Percentiles rank a stretch among this genome's conserved stretches.
These are phyloP conservation scores for Eupithecia vulgata DNA, from an alignment of 2,888 invertebrate genomes.

Conservation along the genomic window DNA sequence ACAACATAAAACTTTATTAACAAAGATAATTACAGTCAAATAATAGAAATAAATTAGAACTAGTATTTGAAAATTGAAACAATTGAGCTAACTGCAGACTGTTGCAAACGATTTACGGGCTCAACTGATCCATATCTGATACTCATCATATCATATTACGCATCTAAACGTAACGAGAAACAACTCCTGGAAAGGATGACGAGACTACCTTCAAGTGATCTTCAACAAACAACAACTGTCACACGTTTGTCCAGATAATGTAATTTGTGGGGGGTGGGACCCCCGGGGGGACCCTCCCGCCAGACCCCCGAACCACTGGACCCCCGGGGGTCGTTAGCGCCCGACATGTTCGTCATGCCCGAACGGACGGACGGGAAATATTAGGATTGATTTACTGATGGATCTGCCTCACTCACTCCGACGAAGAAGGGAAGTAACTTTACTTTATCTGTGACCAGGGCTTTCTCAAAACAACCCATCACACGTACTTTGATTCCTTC, in stretches of 20 bases:
- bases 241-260: conserved; percentile 25
- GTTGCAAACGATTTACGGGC: no score
- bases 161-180: not conserved
- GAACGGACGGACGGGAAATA: conserved; percentile 19
- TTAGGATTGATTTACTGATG: conserved; percentile 32
- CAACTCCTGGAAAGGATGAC: not conserved
- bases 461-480: not conserved
- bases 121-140: no score
- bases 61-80: no score
- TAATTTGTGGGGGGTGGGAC: conserved; percentile 40
- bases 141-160: not conserved
- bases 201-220: not conserved
- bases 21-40: no score
- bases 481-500: no score
- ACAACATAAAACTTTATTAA: no score
- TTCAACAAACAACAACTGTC: conserved; percentile 9
- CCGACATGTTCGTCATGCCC: conserved; percentile 35
- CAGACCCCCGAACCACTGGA: not conserved
- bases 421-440: no score
- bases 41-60: no score
- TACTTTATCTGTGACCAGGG: no score
- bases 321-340: conserved; percentile 46
- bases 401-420: not conserved
- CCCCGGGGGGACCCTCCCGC: conserved; percentile 14
- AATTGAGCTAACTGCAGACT: no score